Base-by-base conservation (phyloP, 2,888 invertebrate species). In the Scelioninae gen. 1 region DNA sequence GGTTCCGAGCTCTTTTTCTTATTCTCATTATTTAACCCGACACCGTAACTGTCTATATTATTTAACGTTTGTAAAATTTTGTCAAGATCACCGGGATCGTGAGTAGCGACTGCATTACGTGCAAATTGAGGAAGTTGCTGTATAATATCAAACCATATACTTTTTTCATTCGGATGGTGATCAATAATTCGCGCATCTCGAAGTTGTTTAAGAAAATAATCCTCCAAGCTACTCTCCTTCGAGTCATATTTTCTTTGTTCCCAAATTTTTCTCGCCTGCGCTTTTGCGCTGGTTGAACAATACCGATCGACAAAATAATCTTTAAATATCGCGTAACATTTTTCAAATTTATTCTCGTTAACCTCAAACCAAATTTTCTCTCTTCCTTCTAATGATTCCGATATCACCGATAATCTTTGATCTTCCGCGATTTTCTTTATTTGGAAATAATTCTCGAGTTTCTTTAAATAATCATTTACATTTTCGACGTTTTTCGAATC, bases 361-460 rank as follows among this genome's bases (percentile, higher is more conserved):
- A 43, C 29, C 9, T 23, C 40, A 43, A 43, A 60, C 60, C 43
- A 60, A 16, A 16, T 16, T 47, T 47, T 47, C 6, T 15, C 47
- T 15, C 15, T 16, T 23, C 51, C 65, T 0, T 2, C 2, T 23
- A 65, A 51, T 11, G 65, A 38, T 23, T 8, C 45, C 23, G 49
- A 49, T 0, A 34, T n/a, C 9, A 65, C n/a, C 9, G 9, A 2
- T 5, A 51, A 23, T 51, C 23, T 65, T 15, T 31, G 10, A 1
- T n/a, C 3, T 8, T 49, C n/a, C 0, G 34, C 2, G 4, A 38
- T 9, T 1, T 8, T 6, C 10, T 51, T 65, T 34, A 51, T 8
- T 13, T 34, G 11, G 13, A 65, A 65, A 51, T 65, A 65, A 23
- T 51, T 49, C 51, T 65, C 65, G 9, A 65, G n/a, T 16, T 47